A percentile compares a stretch with the other conserved stretches of the same genome.
phyloP scores from a whole-genome alignment of 23 tunicate genomes.

The Pegea sp. region DNA sequence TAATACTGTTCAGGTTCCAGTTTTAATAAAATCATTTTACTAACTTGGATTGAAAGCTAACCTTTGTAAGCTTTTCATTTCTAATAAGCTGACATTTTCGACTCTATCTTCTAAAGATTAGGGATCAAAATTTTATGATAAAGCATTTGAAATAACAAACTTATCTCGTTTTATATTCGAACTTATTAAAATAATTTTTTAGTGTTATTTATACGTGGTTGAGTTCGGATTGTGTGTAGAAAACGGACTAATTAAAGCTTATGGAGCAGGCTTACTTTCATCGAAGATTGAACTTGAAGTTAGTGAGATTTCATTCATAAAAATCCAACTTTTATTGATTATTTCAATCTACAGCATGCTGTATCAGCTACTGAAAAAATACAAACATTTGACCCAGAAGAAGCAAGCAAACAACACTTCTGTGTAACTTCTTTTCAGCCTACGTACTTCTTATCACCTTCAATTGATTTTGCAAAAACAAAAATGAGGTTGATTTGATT shows the following conservation, averaged over 20 bases:
- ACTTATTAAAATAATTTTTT: no score
- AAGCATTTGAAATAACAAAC: no score
- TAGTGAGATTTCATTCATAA: background rate
- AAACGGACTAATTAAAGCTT: conserved; percentile 54
- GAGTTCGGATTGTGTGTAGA: conserved; percentile 94
- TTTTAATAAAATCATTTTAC: no score
- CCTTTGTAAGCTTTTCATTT: no score
- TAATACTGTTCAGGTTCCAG: no score
- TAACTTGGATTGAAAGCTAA: no score
- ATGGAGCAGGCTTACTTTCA: conserved; percentile 90
- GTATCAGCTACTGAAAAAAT: conserved; percentile 43
- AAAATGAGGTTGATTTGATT: conserved; percentile 65
- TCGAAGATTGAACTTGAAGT: conserved; percentile 75
- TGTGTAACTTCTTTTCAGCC: conserved; percentile 89
- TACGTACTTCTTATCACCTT: conserved; percentile 63
- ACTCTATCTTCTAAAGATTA: no score
- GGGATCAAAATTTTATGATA: background rate
- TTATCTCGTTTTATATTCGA: no score
- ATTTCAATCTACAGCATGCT: conserved; percentile 36
- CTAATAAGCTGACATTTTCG: no score
- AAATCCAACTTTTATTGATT: background rate
- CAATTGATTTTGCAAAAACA: conserved; percentile 43
- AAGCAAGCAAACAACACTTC: conserved; percentile 46
- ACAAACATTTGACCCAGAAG: conserved; percentile 35
- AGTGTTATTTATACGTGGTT: conserved; percentile 85